Evolutionary conservation across 2,888 invertebrate genomes (phyloP), one percentile per base, ranked within the genome.

Genomic region (Watsonalla binaria): DNA sequence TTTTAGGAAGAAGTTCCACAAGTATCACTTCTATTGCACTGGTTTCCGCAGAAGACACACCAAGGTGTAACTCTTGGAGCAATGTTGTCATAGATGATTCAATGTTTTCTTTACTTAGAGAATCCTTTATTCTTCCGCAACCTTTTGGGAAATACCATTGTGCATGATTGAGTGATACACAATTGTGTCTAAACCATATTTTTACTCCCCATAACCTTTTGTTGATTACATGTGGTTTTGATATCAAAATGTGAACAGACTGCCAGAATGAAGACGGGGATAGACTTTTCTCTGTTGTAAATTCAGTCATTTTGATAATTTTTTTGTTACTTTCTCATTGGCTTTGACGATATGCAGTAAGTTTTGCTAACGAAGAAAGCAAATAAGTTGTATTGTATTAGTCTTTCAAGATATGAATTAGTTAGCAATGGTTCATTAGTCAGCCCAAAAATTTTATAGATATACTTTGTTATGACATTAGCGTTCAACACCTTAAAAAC

Each of bases 151-250:
- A 65, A 54, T 14, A 60, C 46, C 65, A 72, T 35, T 57, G 46
- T 14, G 55, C 11, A 45, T 14, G 5, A 7, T 11, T 14, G n/a
- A 53, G 46, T 48, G 67, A 55, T 52, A 58, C 66, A 54, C 65
- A 75, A 49, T 37, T 45, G 47, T 54, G 54, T 61, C 61, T 74
- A 52, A 64, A 66, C 67, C 83, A 73, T 54, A 77, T 60, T 69
- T 83, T 91, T 51, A 74, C 74, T 13, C 93, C 94, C 78, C 93
- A 92, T 72, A 96, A 84, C 75, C 94, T 93, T 67, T 94, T 93
- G 80, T 96, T 96, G 6, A 95, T 84, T 54, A 95, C 91, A 75
- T 96, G 95, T 51, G 95, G 94, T 76, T 94, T 94, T 54, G 84
- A 88, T 55, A 94, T 76, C 73, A 94, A 92, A 61, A 96, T 91